Conservation (phyloP, 1,140 invertebrate genomes). For the Planococcus citri region DNA sequence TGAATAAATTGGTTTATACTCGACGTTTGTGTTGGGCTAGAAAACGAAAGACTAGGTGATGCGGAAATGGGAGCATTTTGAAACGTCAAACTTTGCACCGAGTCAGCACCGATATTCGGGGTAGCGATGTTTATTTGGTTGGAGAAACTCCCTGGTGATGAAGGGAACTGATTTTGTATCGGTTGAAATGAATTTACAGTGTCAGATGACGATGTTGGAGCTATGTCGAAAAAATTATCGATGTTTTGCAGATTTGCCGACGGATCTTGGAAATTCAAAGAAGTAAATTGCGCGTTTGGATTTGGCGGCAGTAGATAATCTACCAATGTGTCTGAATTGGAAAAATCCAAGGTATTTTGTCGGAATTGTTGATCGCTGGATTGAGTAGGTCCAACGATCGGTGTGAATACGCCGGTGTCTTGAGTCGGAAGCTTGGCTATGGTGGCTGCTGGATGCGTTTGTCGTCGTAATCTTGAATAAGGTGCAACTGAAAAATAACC, state of each 20-base stretch:
- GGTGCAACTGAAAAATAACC: slow-evolving; percentile 11
- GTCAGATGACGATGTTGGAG: not conserved
- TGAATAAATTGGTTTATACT: not conserved
- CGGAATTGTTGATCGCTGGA: not conserved
- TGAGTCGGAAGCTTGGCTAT: slow-evolving; percentile 23
- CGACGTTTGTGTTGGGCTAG: not conserved
- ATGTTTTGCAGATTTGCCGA: slow-evolving; percentile 5
- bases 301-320: not conserved
- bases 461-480: slow-evolving; percentile 21
- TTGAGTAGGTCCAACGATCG: slow-evolving; percentile 6
- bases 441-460: slow-evolving; percentile 25
- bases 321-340: not conserved
- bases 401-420: not conserved
- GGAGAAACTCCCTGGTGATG: not conserved
- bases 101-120: not conserved
- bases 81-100: not conserved
- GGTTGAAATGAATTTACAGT: not conserved
- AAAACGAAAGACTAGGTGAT: not conserved
- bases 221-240: not conserved
- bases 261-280: slow-evolving; percentile 12
- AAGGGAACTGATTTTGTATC: not conserved
- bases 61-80: not conserved
- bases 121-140: not conserved
- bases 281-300: not conserved
- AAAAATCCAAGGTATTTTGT: not conserved